Base-by-base conservation (phyloP, 2,888 invertebrate genomes). In the Myopa tessellatipennis region DNA sequence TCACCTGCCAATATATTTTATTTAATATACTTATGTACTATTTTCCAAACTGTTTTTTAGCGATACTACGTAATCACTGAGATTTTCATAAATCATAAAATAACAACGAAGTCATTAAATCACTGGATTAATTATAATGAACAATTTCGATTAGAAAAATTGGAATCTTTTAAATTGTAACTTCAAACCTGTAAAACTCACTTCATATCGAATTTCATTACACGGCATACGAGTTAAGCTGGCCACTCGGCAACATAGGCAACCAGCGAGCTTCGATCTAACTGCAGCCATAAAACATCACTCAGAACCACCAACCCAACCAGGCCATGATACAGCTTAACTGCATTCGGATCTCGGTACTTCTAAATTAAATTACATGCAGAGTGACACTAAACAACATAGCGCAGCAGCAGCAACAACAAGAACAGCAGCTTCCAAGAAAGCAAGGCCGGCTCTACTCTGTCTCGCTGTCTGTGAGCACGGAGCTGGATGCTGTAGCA, bases 281-380 rank as follows among this genome's bases (percentile, higher is more conserved):
- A 63, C 36, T 26, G 26, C 63, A 63, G 26, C 63, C 36, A 63
- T 63, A 36, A 63, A 63, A 63, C 63, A 63, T 63, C 63, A 63
- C 63, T 63, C 36, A 63, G 36, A 36, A 63, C 63, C 34, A 63
- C 63, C 34, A 60, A 18, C 63, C 63, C 26, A 63, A 63, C 6
- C 26, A 12, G 34, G 63, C 63, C n/a, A 36, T 63, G 63, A 63
- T 63, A 14, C 26, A 12, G 63, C 63, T 63, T 67, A 67, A n/a
- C 16, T 67, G 40, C 40, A n/a, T 50, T 58, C 55, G 55, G 70
- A 34, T 26, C 73, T 45, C 12, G n/a, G 34, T 50, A 10, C 50
- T 69, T 45, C 61, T 73, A 73, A 73, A 61, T 73, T 73, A 73
- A 73, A 73, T 61, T 61, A 61, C 63, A 50, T 40, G 73, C 73